Conservation (phyloP, 2,888 invertebrate species). For the Cephus spinipes region DNA sequence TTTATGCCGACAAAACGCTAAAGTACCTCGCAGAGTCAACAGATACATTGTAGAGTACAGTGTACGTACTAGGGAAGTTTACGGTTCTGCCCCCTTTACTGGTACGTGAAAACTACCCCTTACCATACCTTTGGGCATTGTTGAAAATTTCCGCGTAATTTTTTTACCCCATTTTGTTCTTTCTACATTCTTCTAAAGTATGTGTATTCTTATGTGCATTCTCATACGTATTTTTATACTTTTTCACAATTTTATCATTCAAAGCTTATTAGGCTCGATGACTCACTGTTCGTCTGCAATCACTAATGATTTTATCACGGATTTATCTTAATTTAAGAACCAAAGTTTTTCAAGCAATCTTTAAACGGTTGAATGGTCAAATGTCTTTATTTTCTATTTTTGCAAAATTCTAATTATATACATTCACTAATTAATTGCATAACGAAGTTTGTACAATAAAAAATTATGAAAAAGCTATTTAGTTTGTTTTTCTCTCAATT, state of each 20-base stretch:
- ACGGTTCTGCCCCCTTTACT: background rate
- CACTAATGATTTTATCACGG: too few relatives aligned
- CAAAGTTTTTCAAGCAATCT: too few relatives aligned
- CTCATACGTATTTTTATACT: background rate
- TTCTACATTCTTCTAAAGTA: background rate
- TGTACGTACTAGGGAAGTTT: background rate
- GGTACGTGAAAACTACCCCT: background rate
- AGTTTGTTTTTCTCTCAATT: too few relatives aligned
- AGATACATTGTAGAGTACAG: background rate
- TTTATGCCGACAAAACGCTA: background rate
- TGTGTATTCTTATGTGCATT: background rate
- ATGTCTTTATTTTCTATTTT: too few relatives aligned
- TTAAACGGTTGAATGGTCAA: too few relatives aligned
- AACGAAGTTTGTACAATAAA: too few relatives aligned
- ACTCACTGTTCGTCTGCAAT: too few relatives aligned
- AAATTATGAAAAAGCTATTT: too few relatives aligned
- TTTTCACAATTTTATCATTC: background rate
- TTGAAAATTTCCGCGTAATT: background rate
- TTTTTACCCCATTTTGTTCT: background rate
- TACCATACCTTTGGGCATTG: background rate
- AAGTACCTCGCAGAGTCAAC: background rate
- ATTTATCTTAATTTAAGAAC: too few relatives aligned
- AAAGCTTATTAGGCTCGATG: too few relatives aligned
- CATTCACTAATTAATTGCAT: too few relatives aligned
- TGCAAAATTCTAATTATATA: too few relatives aligned